Base-by-base conservation (phyloP, 2,797 vertebrate genomes). In the Darevskia nairensis region DNA sequence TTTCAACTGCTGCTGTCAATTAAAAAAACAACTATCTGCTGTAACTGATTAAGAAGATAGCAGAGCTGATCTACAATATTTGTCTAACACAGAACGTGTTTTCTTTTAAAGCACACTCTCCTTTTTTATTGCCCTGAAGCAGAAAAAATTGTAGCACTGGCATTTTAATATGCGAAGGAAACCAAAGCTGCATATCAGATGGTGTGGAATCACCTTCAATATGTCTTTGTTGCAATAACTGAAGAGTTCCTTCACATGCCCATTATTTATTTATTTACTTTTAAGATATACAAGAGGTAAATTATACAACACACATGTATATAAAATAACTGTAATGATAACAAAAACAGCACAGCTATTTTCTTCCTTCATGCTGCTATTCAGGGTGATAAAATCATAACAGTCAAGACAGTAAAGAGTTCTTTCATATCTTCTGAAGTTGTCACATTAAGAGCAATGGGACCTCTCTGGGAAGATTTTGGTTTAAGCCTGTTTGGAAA, bases 21-120 rank as follows among this genome's bases (percentile, higher is more conserved):
- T 19, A 83, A 55, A 55, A 55, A 55, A 55, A 55, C 1, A 13
- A 66, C 1, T 74, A 72, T 64, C 4, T 50, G 11, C 71, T 85
- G 29, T 44, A 61, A 69, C 44, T 74, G 86, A 87, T 46, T 89
- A 90, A 86, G 89, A 92, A 86, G 78, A 71, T 71, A 86, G 5
- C 84, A 68, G 78, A 86, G 29, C 10, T 75, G 66, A 83, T 88
- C 66, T 23, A n/a, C 55, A 86, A 82, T 84, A 85, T 25, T 17
- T 39, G 41, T 0, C 1, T 29, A 41, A 50, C 61, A 89, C 19
- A 85, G 72, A 17, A 8, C 3, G 21, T 64, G 23, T 50, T 91
- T 82, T 72, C 81, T 91, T 93, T 91, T 59, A 82, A 93, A 91
- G 82, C 76, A 64, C 10, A 50, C 85, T 87, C 25, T 81, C 86